These are phyloP conservation scores for Anthopleura xanthogrammica DNA, from an alignment of 92 coral and sea anemone genomes.

Conservation along the genomic window DNA sequence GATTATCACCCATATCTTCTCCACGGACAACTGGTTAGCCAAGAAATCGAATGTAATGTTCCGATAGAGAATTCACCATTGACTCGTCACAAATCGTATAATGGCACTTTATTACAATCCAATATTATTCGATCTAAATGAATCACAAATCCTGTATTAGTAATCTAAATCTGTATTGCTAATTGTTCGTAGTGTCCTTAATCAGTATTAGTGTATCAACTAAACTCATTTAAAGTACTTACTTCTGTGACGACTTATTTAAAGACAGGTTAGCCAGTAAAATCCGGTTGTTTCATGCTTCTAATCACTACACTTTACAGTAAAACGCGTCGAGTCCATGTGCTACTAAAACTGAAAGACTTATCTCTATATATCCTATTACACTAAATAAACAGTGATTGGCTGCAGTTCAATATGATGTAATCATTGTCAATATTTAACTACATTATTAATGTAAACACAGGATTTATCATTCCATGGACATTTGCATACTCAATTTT, in stretches of 20 bases:
- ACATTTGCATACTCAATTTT: no score
- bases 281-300: no score
- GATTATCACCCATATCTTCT: slow-evolving; percentile 25
- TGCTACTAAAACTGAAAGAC: no score
- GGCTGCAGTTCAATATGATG: no score
- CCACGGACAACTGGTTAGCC: slow-evolving; percentile 16
- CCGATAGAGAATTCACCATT: slow-evolving; percentile 18
- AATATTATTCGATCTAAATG: slow-evolving; percentile 10
- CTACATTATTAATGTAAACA: no score
- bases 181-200: not conserved
- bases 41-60: slow-evolving; percentile 46
- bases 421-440: no score
- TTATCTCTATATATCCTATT: no score
- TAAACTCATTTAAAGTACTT: not conserved
- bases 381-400: no score
- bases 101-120: slow-evolving; percentile 3
- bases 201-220: not conserved
- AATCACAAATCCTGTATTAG: not conserved
- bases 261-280: not conserved
- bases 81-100: slow-evolving; percentile 23
- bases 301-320: no score
- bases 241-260: slow-evolving; percentile 6
- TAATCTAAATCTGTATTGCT: not conserved
- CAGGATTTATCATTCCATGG: no score
- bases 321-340: no score